These are phyloP conservation scores for Melanerpes aurifrons DNA, from an alignment of 2,113 vertebrate species.

Conservation along the genomic window DNA sequence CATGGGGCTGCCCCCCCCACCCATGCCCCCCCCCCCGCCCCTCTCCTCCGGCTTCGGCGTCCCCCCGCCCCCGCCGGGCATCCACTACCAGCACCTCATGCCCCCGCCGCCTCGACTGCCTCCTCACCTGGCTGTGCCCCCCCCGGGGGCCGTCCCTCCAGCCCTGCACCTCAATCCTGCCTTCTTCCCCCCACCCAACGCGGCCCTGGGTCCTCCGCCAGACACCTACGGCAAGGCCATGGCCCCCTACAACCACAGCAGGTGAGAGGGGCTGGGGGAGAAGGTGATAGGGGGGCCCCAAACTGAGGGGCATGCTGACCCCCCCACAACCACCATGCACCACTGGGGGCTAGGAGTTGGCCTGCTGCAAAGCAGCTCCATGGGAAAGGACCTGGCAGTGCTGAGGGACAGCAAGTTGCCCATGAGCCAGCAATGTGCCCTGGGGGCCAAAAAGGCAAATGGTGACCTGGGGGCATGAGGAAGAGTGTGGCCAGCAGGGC, in stretches of 20 bases:
- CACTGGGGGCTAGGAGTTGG: too few relatives aligned
- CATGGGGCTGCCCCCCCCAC: slow-evolving; percentile 74
- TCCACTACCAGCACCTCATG: slow-evolving; percentile 80
- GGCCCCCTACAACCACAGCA: slow-evolving; percentile 72
- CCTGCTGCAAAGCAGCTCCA: too few relatives aligned
- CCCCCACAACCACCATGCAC: too few relatives aligned
- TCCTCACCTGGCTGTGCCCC: slow-evolving; percentile 77
- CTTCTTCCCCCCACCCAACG: slow-evolving; percentile 83
- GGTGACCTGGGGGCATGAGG: too few relatives aligned
- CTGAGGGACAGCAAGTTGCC: too few relatives aligned
- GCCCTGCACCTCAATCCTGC: slow-evolving; percentile 89
- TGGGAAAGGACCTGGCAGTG: too few relatives aligned
- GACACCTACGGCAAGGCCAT: slow-evolving; percentile 80
- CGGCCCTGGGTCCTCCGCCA: slow-evolving; percentile 76
- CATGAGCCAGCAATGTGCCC: too few relatives aligned
- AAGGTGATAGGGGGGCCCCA: background rate
- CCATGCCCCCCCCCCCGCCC: slow-evolving; percentile 67
- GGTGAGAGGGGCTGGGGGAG: background rate
- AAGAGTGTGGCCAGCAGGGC: too few relatives aligned
- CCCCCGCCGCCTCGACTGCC: slow-evolving; percentile 81
- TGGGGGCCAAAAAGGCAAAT: too few relatives aligned
- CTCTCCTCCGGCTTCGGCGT: slow-evolving; percentile 74
- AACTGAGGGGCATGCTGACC: background rate
- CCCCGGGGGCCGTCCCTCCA: slow-evolving; percentile 77
- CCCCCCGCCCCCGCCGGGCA: slow-evolving; percentile 75